These are phyloP conservation scores for Calypte anna DNA, from an alignment of 2,113 vertebrate genomes.

Conservation along the genomic window DNA sequence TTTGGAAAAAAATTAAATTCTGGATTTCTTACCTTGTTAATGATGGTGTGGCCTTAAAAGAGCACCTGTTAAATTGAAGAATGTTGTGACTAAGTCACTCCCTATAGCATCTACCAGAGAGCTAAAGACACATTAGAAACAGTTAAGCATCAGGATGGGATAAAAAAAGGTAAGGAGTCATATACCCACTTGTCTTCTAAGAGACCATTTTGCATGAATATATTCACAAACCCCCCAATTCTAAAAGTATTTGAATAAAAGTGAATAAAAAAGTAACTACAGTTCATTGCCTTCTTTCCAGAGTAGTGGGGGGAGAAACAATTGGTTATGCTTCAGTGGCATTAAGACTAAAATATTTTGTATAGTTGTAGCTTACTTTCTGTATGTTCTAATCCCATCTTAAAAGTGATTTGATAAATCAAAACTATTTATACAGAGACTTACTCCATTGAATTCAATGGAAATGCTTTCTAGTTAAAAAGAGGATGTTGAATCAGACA, in stretches of 20 bases:
- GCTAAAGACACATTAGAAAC: neutral
- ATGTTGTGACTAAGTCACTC: neutral
- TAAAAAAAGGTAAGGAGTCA: neutral
- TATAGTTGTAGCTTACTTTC: neutral
- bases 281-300: neutral
- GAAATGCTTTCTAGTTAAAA: neutral
- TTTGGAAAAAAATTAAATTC: neutral
- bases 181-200: neutral
- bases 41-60: neutral
- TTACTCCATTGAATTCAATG: neutral
- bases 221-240: neutral
- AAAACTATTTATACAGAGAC: neutral
- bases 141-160: neutral
- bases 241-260: neutral
- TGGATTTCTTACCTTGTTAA: neutral
- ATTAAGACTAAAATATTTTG: neutral
- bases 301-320: neutral
- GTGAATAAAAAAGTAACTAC: neutral
- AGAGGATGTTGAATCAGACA: neutral
- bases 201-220: neutral
- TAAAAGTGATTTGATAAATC: neutral
- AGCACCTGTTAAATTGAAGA: neutral
- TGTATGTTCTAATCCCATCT: neutral
- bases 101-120: neutral
- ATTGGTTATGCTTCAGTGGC: neutral